Conservation (phyloP, 2,888 invertebrate species). For the Eupeodes luniger region DNA sequence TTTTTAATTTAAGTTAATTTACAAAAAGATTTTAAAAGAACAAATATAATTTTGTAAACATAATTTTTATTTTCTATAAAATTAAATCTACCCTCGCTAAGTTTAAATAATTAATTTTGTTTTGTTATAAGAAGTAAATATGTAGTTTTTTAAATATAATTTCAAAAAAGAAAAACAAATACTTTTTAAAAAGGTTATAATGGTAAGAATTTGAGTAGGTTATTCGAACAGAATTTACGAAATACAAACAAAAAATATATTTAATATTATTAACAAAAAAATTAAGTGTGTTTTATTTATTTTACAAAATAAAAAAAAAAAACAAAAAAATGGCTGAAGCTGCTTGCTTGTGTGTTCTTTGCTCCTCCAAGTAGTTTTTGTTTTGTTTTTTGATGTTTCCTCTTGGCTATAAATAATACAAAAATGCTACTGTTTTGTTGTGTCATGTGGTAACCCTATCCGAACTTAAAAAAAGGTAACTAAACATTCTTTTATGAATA, state of each 20-base stretch:
- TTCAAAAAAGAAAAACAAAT: not conserved
- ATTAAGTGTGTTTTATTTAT: constrained; percentile 69
- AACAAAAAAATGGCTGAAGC: constrained; percentile 22
- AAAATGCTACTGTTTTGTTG: constrained; percentile 25
- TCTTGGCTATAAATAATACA: constrained; percentile 20
- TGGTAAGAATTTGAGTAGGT: constrained; percentile 33
- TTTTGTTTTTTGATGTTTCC: constrained; percentile 26
- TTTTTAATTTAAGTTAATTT: constrained; percentile 68
- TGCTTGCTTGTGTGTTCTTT: constrained; percentile 55
- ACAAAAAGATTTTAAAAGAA: not conserved
- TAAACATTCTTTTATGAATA: not conserved
- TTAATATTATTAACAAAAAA: constrained; percentile 60
- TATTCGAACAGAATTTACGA: constrained; percentile 44
- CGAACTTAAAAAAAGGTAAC: constrained; percentile 20
- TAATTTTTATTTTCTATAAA: constrained; percentile 18
- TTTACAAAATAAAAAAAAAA: constrained; percentile 14
- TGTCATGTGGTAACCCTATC: constrained; percentile 24
- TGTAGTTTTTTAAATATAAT: constrained; percentile 12
- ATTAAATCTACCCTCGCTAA: constrained; percentile 39
- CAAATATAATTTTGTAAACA: constrained; percentile 6
- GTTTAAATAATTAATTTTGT: constrained; percentile 46
- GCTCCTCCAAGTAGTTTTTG: constrained; percentile 24
- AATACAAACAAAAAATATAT: constrained; percentile 47
- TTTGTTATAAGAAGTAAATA: constrained; percentile 45
- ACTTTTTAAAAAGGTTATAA: constrained; percentile 21